Evolutionary conservation across 2,888 invertebrate species (phyloP).

Genomic region (Archaeoteleia sp.): DNA sequence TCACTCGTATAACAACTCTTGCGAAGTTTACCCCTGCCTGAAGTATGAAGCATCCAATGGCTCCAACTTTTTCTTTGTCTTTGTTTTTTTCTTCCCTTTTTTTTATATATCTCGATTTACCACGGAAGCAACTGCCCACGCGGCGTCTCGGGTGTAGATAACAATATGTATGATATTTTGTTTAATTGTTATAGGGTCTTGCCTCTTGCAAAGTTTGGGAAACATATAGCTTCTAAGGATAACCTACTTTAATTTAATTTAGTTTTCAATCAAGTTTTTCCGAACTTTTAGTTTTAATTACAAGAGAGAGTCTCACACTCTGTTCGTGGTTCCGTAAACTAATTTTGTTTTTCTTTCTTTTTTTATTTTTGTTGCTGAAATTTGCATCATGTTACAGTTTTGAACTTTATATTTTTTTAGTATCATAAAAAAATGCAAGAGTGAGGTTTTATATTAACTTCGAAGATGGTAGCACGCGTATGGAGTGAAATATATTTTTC

Average conservation of each 20-base stretch:
- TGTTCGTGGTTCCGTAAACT: slow-evolving; percentile 5
- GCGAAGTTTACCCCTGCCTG: slow-evolving; percentile 39
- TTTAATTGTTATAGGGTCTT: slow-evolving; percentile 16
- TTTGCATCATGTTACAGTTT: no score
- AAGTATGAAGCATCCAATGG: slow-evolving; percentile 29
- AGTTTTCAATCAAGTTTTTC: slow-evolving; percentile 32
- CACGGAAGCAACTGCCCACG: slow-evolving; percentile 19
- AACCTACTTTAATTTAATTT: slow-evolving; percentile 40
- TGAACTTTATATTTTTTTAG: no score
- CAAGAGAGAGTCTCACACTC: slow-evolving; percentile 5
- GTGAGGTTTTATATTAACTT: no score
- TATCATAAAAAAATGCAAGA: no score
- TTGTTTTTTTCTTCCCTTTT: slow-evolving; percentile 16
- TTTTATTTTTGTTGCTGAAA: slow-evolving; percentile 6
- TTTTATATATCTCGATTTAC: slow-evolving; percentile 29
- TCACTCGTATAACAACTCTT: slow-evolving; percentile 24
- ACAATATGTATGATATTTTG: slow-evolving; percentile 28
- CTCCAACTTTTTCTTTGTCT: slow-evolving; percentile 39
- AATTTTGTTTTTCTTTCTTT: slow-evolving; percentile 13
- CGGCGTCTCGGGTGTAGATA: slow-evolving; percentile 11
- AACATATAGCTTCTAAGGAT: slow-evolving; percentile 15
- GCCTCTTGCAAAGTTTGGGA: slow-evolving; percentile 20
- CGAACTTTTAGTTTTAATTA: slow-evolving; percentile 34
- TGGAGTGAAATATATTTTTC: no score
- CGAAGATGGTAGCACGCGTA: no score